A percentile compares a stretch with the other conserved stretches of the same genome.
Conservation (phyloP, 1,140 invertebrate species). For the Maniola jurtina region DNA sequence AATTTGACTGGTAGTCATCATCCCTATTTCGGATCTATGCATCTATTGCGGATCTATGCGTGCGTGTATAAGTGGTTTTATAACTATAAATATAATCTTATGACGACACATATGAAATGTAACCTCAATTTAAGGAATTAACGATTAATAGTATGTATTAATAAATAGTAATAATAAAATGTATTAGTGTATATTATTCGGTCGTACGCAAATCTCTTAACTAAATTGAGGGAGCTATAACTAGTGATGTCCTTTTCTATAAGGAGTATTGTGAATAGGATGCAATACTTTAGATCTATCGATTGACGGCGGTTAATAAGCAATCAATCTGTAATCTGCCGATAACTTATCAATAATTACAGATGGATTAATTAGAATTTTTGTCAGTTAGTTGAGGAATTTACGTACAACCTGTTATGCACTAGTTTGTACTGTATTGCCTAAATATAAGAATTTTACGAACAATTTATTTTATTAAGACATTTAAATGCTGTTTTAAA, state of each 20-base stretch:
- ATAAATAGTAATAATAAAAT: not conserved
- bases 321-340: too few species aligned
- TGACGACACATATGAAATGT: slow-evolving; percentile 26
- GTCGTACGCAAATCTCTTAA: too few species aligned
- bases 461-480: slow-evolving; percentile 28
- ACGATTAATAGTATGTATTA: slow-evolving; percentile 17
- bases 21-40: too few species aligned
- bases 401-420: not conserved
- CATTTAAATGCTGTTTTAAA: slow-evolving; percentile 26
- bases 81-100: slow-evolving; percentile 4
- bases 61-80: not conserved
- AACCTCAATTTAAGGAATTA: slow-evolving; percentile 38
- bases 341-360: too few species aligned
- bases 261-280: too few species aligned
- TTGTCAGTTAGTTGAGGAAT: too few species aligned
- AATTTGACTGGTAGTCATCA: too few species aligned
- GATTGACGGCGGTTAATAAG: too few species aligned
- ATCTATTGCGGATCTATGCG: not conserved
- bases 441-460: slow-evolving; percentile 35
- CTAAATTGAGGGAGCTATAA: too few species aligned
- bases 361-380: too few species aligned
- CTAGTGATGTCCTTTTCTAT: too few species aligned
- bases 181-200: not conserved
- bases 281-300: too few species aligned
- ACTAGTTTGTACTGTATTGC: slow-evolving; percentile 18